Conservation (phyloP, 2,797 vertebrate genomes). For the Catharus ustulatus region DNA sequence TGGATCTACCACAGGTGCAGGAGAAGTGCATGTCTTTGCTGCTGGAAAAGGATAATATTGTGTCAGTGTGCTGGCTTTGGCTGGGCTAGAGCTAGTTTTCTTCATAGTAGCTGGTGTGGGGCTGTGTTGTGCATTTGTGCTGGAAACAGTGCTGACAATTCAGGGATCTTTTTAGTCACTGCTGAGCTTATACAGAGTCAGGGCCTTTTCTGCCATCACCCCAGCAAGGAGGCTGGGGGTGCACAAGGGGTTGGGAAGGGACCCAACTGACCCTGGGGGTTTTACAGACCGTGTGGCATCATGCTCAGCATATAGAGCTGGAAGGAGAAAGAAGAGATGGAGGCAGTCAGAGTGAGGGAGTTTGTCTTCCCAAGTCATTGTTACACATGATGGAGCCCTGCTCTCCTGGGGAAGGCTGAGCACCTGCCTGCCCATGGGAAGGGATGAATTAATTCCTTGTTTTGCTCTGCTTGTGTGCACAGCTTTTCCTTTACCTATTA, state of each 20-base stretch:
- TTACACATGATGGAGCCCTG: neutral
- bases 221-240: rapidly evolving
- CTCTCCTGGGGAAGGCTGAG: neutral
- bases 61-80: neutral
- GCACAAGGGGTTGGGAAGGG: neutral
- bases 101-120: neutral
- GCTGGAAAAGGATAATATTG: neutral
- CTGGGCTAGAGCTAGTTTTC: neutral
- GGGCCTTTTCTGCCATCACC: neutral
- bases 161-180: neutral
- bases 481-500: neutral
- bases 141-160: neutral
- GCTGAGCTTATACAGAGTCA: neutral
- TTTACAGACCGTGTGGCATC: neutral
- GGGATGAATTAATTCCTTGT: neutral
- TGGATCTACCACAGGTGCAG: neutral
- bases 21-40: neutral
- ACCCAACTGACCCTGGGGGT: neutral
- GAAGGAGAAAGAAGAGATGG: neutral
- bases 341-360: neutral
- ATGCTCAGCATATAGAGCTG: neutral
- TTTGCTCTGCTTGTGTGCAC: neutral
- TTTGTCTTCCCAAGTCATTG: neutral
- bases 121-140: neutral
- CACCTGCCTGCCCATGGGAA: neutral